Percentiles rank a stretch among this genome's conserved stretches.
Evolutionary conservation across 2,888 invertebrate species (phyloP).

Genomic region (Leptinotarsa haldemani): DNA sequence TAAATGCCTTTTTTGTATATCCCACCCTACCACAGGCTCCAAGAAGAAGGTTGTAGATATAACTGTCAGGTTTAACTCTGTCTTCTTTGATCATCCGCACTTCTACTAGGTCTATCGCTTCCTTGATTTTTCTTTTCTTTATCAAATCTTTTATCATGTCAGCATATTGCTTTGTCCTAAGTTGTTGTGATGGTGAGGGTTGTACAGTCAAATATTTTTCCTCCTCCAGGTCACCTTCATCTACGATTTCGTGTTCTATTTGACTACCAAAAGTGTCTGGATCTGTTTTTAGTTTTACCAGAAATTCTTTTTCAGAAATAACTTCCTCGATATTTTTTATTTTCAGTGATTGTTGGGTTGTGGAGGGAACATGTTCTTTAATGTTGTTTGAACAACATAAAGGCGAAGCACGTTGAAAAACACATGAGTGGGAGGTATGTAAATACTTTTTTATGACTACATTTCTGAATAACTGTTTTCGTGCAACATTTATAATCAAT

Average conservation of each 20-base stretch:
- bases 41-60: slow-evolving; percentile 86
- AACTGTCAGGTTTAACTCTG: slow-evolving; percentile 80
- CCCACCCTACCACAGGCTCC: slow-evolving; percentile 86
- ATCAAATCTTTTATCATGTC: slow-evolving; percentile 78
- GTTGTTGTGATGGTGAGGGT: slow-evolving; percentile 66
- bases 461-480: slow-evolving; percentile 10
- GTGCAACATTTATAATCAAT: not conserved
- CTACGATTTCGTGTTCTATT: slow-evolving; percentile 54
- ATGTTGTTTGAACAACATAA: not conserved
- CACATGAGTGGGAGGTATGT: not conserved
- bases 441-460: not conserved
- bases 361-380: not conserved
- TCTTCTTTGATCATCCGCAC: slow-evolving; percentile 82
- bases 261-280: slow-evolving; percentile 72
- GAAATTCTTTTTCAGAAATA: slow-evolving; percentile 55
- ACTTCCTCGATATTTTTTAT: not conserved
- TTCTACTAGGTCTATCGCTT: slow-evolving; percentile 84
- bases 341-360: not conserved
- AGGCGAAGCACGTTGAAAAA: not conserved
- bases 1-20: slow-evolving; percentile 87
- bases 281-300: slow-evolving; percentile 64
- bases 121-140: slow-evolving; percentile 74
- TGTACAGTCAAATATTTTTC: slow-evolving; percentile 70
- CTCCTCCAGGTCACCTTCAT: slow-evolving; percentile 72
- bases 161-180: slow-evolving; percentile 76